A percentile compares a stretch with the other conserved stretches of the same genome.
Evolutionary conservation across 2,888 invertebrate genomes (phyloP).

Genomic region (Agrochola macilenta): DNA sequence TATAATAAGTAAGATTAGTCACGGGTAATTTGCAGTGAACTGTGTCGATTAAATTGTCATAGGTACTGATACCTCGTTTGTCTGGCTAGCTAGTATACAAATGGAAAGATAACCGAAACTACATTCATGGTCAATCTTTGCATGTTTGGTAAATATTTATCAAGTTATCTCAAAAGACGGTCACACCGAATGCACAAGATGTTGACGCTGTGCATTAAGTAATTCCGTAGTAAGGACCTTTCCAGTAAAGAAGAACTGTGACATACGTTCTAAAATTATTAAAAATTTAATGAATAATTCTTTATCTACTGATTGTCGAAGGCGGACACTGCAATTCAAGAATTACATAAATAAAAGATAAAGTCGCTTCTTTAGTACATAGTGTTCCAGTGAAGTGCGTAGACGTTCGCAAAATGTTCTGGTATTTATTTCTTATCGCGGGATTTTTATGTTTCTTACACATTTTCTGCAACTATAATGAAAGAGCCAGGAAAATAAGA

Average conservation of each 20-base stretch:
- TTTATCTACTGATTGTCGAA: too few relatives aligned
- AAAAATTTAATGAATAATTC: too few relatives aligned
- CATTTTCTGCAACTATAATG: conserved; percentile 72
- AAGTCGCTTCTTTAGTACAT: conserved; percentile 27
- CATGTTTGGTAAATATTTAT: background rate
- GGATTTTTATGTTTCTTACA: conserved; percentile 69
- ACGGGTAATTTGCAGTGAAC: background rate
- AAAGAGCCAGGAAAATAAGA: conserved; percentile 68
- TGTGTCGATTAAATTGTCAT: background rate
- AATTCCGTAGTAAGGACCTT: background rate
- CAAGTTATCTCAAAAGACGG: background rate
- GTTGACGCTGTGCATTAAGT: too few relatives aligned
- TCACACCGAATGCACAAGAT: background rate
- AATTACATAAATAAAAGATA: conserved; percentile 7
- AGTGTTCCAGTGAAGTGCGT: background rate
- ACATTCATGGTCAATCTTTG: background rate
- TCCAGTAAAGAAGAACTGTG: background rate
- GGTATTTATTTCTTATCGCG: conserved; percentile 60
- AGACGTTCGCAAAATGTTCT: conserved; percentile 66
- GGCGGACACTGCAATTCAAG: background rate
- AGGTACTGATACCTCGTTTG: background rate
- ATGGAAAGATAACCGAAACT: background rate
- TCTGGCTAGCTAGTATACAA: background rate
- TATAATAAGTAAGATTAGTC: background rate
- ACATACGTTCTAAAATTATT: background rate